These are phyloP conservation scores for Phyllotreta cruciferae DNA, from an alignment of 2,888 invertebrate species.

Conservation along the genomic window DNA sequence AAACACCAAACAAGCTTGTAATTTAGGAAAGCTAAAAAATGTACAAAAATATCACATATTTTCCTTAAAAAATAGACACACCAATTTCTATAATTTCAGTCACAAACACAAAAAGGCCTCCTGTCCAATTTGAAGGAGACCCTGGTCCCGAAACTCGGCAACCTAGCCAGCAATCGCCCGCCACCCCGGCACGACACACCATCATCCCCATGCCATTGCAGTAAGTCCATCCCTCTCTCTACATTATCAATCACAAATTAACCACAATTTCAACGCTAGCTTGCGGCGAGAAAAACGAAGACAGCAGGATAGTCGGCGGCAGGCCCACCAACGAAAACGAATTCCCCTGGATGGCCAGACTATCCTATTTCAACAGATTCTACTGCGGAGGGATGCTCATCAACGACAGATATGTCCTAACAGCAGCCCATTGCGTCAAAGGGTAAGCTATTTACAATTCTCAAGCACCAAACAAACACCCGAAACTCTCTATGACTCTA, in stretches of 20 bases:
- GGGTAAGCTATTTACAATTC: constrained; percentile 66
- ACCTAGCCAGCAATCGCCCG: constrained; percentile 60
- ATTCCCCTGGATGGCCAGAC: constrained; percentile 88
- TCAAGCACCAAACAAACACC: too few relatives aligned
- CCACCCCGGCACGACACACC: constrained; percentile 68
- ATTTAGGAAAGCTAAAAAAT: too few relatives aligned
- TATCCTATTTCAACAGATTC: constrained; percentile 87
- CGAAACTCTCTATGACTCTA: too few relatives aligned
- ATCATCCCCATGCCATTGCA: constrained; percentile 68
- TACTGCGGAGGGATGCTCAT: constrained; percentile 90
- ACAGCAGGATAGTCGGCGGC: constrained; percentile 83
- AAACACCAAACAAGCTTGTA: too few relatives aligned
- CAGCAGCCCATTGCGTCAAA: constrained; percentile 90
- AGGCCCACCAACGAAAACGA: constrained; percentile 77
- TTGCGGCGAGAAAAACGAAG: constrained; percentile 85
- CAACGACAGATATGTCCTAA: constrained; percentile 86
- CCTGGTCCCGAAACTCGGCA: constrained; percentile 49
- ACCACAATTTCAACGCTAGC: constrained; percentile 61
- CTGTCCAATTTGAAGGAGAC: constrained; percentile 37
- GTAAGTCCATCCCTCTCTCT: too few relatives aligned
- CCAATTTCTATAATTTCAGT: constrained; percentile 22
- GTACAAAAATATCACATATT: too few relatives aligned
- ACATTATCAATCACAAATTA: constrained; percentile 9
- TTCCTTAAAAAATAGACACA: too few relatives aligned
- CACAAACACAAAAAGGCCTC: constrained; percentile 29